Evolutionary conservation across 1,140 invertebrate genomes (phyloP), one percentile per base, ranked within the genome.

Genomic region (Aphelinus certus): DNA sequence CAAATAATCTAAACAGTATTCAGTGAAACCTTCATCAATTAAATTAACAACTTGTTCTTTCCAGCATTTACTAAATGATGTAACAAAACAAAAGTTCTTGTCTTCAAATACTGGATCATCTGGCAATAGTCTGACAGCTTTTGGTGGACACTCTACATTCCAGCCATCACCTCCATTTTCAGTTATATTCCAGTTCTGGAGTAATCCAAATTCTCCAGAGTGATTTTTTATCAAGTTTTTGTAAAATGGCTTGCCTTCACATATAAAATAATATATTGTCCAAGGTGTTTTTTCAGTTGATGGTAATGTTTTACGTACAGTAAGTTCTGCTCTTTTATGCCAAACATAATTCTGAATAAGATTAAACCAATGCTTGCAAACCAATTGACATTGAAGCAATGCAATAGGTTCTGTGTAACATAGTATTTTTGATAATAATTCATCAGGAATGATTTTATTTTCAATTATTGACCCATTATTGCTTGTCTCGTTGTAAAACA

Each of bases 141-240:
- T 3, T 3, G 82, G 84, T 47, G 86, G 83, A 77, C 70, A 63
- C 71, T 88, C 87, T n/a, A 85, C 76, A 60, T 0, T 77, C 85
- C 84, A 87, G 9, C 58, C 48, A 73, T 85, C 70, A 2, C 85
- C 86, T 6, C 81, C 81, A 64, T 86, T 80, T 1, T 46, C 69
- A 3, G 78, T 7, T 7, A 88, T 78, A 4, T 65, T 49, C 88
- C 88, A 88, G 42, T 86, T 9, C 6, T 75, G 78, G 0, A 78
- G 42, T 0, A 80, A 0, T 3, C 82, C 82, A 63, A 80, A 3
- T 78, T 83, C 73, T 3, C 87, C 88, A 46, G 83, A 88, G 74
- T 86, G 83, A 81, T 89, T 89, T 72, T 84, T 85, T 49, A 89
- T 48, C 5, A 89, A 78, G 79, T 89, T 89, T 58, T 79, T 86